These are phyloP conservation scores for Seladonia tumulorum DNA, from an alignment of 2,888 invertebrate species.

Conservation along the genomic window DNA sequence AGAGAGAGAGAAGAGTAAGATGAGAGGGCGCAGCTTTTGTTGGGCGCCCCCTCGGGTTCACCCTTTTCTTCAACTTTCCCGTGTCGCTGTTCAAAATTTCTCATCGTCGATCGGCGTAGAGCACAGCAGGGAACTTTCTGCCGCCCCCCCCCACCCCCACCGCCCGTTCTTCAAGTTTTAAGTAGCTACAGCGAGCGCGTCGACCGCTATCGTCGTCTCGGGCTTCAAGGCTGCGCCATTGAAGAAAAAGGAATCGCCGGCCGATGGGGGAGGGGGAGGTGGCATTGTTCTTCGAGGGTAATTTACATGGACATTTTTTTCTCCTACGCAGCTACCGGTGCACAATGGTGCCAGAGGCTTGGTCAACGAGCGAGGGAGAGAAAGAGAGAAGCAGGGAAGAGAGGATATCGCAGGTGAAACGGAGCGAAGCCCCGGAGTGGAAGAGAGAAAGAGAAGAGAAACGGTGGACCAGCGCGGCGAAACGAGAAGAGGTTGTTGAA, in stretches of 20 bases:
- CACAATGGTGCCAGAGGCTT: slow-evolving; percentile 66
- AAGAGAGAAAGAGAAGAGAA: slow-evolving; percentile 30
- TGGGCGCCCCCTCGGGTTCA: slow-evolving; percentile 39
- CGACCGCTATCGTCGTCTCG: slow-evolving; percentile 52
- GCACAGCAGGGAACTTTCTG: slow-evolving; percentile 63
- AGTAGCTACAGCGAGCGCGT: slow-evolving; percentile 60
- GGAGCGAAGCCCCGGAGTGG: neutral
- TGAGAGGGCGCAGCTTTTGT: slow-evolving; percentile 41
- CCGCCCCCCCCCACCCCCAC: slow-evolving; percentile 14
- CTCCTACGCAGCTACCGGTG: slow-evolving; percentile 55
- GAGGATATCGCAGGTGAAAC: slow-evolving; percentile 29
- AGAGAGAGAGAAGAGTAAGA: neutral
- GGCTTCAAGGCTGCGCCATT: slow-evolving; percentile 48
- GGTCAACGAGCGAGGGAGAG: slow-evolving; percentile 30
- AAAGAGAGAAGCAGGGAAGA: slow-evolving; percentile 21
- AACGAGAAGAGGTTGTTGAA: slow-evolving; percentile 64
- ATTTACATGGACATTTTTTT: slow-evolving; percentile 75
- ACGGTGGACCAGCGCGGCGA: slow-evolving; percentile 36
- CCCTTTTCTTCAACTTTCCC: slow-evolving; percentile 41
- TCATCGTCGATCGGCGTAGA: slow-evolving; percentile 59
- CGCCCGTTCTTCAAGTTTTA: slow-evolving; percentile 59
- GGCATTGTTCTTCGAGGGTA: slow-evolving; percentile 74
- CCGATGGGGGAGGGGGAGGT: slow-evolving; percentile 32
- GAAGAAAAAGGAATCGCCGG: slow-evolving; percentile 45
- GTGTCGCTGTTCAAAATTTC: slow-evolving; percentile 57